A percentile compares a stretch with the other conserved stretches of the same genome.
phyloP scores from a whole-genome alignment of 2,113 vertebrate species.

The Mobula birostris region DNA sequence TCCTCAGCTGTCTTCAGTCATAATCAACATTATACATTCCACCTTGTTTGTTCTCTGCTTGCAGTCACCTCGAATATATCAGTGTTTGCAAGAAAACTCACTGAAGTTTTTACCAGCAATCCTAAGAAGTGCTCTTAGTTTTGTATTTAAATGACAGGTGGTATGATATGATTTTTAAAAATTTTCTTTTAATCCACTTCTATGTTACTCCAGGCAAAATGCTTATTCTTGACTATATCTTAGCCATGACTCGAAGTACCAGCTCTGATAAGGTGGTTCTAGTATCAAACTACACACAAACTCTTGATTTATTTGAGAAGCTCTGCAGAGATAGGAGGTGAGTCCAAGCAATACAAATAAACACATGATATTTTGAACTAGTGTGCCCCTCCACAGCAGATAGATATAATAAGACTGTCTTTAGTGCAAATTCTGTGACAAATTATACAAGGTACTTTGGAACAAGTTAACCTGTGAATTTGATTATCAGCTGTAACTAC shows the following conservation, averaged over 20 bases:
- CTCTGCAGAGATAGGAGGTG: conserved; percentile 83
- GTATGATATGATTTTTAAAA: not conserved
- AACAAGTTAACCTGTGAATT: too few relatives aligned
- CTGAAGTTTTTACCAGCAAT: not conserved
- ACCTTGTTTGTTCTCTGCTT: not conserved
- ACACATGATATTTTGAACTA: not conserved
- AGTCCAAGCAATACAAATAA: conserved; percentile 38
- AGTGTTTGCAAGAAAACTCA: not conserved
- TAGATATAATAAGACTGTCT: not conserved
- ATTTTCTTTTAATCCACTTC: not conserved
- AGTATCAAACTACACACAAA: conserved; percentile 97
- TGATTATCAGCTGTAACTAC: not conserved
- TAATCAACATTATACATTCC: not conserved
- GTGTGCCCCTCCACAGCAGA: too few relatives aligned
- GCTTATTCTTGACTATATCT: conserved; percentile 89
- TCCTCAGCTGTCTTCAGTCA: not conserved
- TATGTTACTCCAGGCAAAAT: conserved; percentile 72
- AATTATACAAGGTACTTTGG: too few relatives aligned
- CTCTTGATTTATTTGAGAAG: conserved; percentile 92
- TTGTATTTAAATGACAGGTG: not conserved
- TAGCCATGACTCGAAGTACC: conserved; percentile 80
- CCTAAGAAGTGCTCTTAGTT: not conserved
- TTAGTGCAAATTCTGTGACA: too few relatives aligned
- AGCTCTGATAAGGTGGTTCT: conserved; percentile 88
- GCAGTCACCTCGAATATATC: not conserved